Percentiles rank a stretch among this genome's conserved stretches.
phyloP scores from a whole-genome alignment of 2,888 invertebrate genomes.

The Eupithecia vulgata region DNA sequence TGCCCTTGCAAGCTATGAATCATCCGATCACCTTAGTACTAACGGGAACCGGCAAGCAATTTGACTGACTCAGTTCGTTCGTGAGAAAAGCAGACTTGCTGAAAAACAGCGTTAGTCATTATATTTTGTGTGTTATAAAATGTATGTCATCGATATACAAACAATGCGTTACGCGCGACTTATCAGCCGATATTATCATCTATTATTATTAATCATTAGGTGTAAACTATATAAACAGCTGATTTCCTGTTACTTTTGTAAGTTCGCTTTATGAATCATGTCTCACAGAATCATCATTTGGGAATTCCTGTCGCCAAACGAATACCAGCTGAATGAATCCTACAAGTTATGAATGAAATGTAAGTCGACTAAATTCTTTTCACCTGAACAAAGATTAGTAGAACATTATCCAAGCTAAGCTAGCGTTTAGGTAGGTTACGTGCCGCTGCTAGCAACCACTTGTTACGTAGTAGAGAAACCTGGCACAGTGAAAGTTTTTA shows the following conservation, averaged over 20 bases:
- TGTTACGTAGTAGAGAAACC: conserved; percentile 74
- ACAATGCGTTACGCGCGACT: conserved; percentile 8
- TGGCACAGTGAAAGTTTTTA: conserved; percentile 74
- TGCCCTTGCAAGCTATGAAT: conserved; percentile 31
- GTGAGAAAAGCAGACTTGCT: conserved; percentile 47
- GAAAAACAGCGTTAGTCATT: conserved; percentile 39
- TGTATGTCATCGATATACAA: conserved; percentile 15
- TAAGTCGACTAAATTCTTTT: conserved; percentile 30
- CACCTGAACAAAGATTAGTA: conserved; percentile 37
- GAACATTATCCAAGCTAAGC: conserved; percentile 42
- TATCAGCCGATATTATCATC: conserved; percentile 2
- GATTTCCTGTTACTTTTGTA: conserved; percentile 39
- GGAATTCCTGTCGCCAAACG: conserved; percentile 49
- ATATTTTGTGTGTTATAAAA: conserved; percentile 20
- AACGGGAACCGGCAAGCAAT: conserved; percentile 54
- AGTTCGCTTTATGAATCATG: conserved; percentile 39
- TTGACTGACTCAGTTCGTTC: conserved; percentile 61
- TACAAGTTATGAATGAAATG: conserved; percentile 41
- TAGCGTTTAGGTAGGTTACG: conserved; percentile 52
- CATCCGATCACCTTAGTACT: conserved; percentile 41
- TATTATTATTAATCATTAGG: conserved; percentile 5
- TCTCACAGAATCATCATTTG: conserved; percentile 44
- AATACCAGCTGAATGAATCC: conserved; percentile 34
- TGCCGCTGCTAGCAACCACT: conserved; percentile 60
- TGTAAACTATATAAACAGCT: conserved; percentile 8